These are phyloP conservation scores for Cantharis lateralis DNA, from an alignment of 2,888 invertebrate species.

Conservation along the genomic window DNA sequence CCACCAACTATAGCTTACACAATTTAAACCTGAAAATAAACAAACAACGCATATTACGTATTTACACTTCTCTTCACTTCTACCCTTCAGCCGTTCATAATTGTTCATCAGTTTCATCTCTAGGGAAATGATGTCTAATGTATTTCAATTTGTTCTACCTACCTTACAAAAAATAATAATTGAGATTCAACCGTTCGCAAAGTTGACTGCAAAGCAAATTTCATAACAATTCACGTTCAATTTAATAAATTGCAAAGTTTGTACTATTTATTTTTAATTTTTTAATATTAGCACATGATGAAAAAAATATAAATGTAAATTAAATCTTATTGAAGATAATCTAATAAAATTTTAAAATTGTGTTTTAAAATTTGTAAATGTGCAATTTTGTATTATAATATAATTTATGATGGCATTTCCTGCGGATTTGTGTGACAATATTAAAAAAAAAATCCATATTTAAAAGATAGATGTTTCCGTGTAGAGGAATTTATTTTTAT, in stretches of 20 bases:
- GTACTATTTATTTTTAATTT: not conserved
- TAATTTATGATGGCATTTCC: too few species aligned
- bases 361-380: too few species aligned
- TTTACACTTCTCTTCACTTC: slow-evolving; percentile 21
- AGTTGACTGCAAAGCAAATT: slow-evolving; percentile 12
- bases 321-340: too few species aligned
- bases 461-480: too few species aligned
- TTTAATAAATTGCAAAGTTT: not conserved
- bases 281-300: too few species aligned
- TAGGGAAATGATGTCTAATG: slow-evolving; percentile 23
- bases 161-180: slow-evolving; percentile 44
- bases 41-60: slow-evolving; percentile 27
- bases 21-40: slow-evolving; percentile 29
- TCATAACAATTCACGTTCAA: not conserved
- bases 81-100: slow-evolving; percentile 15
- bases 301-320: too few species aligned
- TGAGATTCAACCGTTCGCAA: slow-evolving; percentile 40
- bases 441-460: too few species aligned
- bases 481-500: too few species aligned
- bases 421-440: too few species aligned
- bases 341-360: too few species aligned
- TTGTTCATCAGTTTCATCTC: slow-evolving; percentile 28
- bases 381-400: too few species aligned
- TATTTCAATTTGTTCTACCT: slow-evolving; percentile 38
- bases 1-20: slow-evolving; percentile 31